Evolutionary conservation across 2,888 invertebrate species (phyloP), one percentile per base, ranked within the genome.

Genomic region (Cryptus viduatorius): DNA sequence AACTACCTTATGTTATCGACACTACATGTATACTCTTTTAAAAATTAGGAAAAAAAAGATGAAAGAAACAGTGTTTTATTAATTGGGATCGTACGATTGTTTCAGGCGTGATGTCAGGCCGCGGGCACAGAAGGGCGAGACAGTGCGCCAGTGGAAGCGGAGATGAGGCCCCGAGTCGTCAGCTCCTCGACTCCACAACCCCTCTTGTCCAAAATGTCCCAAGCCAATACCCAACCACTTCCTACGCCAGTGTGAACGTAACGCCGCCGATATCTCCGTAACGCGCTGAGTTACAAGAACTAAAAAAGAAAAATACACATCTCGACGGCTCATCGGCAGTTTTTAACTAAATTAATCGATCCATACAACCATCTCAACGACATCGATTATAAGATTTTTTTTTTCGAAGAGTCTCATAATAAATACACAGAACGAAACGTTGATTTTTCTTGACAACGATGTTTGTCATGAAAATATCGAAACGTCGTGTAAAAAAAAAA

Each of bases 161-260:
- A 93, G 92, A 93, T 85, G 87, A 90, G 88, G 68, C 83, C 89
- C 83, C 89, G 85, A 80, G 83, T 86, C 79, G 87, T 86, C 85
- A 87, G 85, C 82, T 84, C 86, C 86, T 88, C 88, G 90, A 89
- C 87, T 88, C 92, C 86, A 89, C 92, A 88, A 89, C 92, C 90
- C 91, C 93, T 91, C 90, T 93, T 88, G 92, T 94, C 91, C 90
- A 91, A 90, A 90, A 90, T 87, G 87, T 91, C 89, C 87, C 89
- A 89, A 84, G 88, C 87, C 91, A 90, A 88, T 88, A 94, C 92
- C 93, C 94, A 93, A 94, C 94, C 93, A 94, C 94, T 94, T 94
- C 95, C 95, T 95, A 95, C 95, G 95, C 95, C 95, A 95, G 95
- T 95, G 94, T 95, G 95, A 95, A 94, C 90, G 93, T 83, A 90